These are phyloP conservation scores for Leptobrachium leishanense DNA, from an alignment of 2,113 vertebrate species.

Conservation along the genomic window DNA sequence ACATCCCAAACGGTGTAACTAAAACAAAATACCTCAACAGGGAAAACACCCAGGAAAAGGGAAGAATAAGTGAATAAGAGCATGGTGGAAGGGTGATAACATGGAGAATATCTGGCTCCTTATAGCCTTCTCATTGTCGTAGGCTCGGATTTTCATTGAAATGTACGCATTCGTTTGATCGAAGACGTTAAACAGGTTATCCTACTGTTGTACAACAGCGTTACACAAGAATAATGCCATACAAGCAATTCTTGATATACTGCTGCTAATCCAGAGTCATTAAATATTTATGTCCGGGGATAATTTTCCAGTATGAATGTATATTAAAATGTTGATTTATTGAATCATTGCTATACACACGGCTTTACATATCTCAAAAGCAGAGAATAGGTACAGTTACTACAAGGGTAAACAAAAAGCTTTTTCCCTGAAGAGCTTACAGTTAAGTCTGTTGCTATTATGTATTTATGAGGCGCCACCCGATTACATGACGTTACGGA, in stretches of 20 bases:
- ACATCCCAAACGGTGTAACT: too few relatives aligned
- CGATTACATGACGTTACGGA: too few relatives aligned
- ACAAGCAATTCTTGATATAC: constrained; percentile 3
- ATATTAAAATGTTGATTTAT: constrained; percentile 27
- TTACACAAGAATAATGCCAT: not conserved
- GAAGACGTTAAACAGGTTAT: not conserved
- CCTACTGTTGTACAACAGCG: not conserved
- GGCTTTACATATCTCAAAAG: constrained; percentile 14
- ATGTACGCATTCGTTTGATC: not conserved
- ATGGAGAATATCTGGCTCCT: too few relatives aligned
- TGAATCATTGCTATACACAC: not conserved
- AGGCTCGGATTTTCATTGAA: too few relatives aligned
- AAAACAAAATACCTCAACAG: too few relatives aligned
- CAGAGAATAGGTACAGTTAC: not conserved
- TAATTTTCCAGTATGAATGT: constrained; percentile 29
- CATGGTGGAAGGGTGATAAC: too few relatives aligned
- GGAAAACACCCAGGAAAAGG: too few relatives aligned
- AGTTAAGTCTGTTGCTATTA: not conserved
- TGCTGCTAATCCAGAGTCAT: not conserved
- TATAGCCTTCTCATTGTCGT: too few relatives aligned
- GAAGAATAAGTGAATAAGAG: too few relatives aligned
- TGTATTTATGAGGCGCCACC: too few relatives aligned
- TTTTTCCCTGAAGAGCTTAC: not conserved
- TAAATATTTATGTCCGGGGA: constrained; percentile 36
- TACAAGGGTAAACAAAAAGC: not conserved